Conservation (phyloP, 2,888 invertebrate genomes). For the Protodeltote pygarga region DNA sequence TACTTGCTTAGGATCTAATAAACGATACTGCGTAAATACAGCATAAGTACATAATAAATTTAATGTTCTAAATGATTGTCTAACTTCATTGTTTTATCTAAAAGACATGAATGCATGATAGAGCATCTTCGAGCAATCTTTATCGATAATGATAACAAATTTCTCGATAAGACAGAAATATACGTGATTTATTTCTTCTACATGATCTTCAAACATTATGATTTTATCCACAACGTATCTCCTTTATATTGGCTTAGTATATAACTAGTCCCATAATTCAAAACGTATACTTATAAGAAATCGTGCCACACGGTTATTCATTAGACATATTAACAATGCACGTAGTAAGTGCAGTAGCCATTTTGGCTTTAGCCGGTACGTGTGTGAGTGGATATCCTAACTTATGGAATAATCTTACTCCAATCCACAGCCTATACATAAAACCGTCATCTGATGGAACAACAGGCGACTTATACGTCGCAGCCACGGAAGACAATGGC, state of each 20-base stretch:
- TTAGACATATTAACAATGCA: constrained; percentile 37
- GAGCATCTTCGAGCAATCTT: constrained; percentile 16
- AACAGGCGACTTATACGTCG: constrained; percentile 80
- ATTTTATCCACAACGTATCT: constrained; percentile 19
- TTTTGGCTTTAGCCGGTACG: constrained; percentile 30
- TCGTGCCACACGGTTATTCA: too few relatives aligned
- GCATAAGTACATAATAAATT: too few relatives aligned
- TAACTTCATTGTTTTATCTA: constrained; percentile 22
- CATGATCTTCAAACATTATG: constrained; percentile 23
- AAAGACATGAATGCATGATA: constrained; percentile 21
- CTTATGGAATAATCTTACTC: constrained; percentile 64
- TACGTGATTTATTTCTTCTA: constrained; percentile 32
- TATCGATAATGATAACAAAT: constrained; percentile 39
- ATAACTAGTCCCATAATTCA: constrained; percentile 27
- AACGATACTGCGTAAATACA: too few relatives aligned
- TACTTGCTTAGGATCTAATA: too few relatives aligned
- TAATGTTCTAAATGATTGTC: not conserved
- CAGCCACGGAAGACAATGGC: constrained; percentile 78
- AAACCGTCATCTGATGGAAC: constrained; percentile 77
- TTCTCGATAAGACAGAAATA: constrained; percentile 13
- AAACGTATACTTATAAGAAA: too few relatives aligned
- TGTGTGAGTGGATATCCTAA: constrained; percentile 55
- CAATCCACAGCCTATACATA: constrained; percentile 78
- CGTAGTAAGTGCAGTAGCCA: constrained; percentile 8
- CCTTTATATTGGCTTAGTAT: constrained; percentile 36